Percentiles rank a stretch among this genome's conserved stretches.
phyloP scores from a whole-genome alignment of 2,888 invertebrate species.

The Imbricaverruca yamaguchii region DNA sequence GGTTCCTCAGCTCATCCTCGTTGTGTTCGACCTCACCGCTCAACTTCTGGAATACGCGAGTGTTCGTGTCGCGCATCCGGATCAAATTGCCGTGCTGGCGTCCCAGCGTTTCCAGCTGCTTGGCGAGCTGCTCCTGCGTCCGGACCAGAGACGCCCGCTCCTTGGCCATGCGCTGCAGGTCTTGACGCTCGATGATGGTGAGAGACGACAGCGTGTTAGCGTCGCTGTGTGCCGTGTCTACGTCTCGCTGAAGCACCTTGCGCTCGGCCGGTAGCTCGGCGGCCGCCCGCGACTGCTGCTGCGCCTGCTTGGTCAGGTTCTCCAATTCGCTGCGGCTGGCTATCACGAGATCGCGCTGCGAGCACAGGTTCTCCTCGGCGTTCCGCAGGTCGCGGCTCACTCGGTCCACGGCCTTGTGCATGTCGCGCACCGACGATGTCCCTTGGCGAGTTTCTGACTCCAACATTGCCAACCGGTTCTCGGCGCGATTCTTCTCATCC shows the following conservation, averaged over 20 bases:
- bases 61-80: neutral
- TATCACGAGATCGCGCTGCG: neutral
- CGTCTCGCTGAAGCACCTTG: neutral
- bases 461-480: neutral
- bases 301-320: neutral
- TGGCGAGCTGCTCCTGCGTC: neutral
- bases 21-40: neutral
- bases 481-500: slow-evolving; percentile 3
- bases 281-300: neutral
- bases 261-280: neutral
- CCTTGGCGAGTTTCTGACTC: neutral
- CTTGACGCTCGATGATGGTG: neutral
- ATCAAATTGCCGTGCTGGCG: slow-evolving; percentile 1
- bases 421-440: neutral
- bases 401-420: neutral
- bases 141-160: neutral
- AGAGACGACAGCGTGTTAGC: neutral
- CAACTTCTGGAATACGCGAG: neutral
- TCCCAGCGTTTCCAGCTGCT: neutral
- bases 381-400: neutral
- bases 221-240: neutral
- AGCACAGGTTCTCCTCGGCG: neutral
- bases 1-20: slow-evolving; percentile 9
- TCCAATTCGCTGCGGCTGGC: neutral
- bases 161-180: neutral